Conservation (phyloP, 2,888 invertebrate genomes). For the Lithophane leautieri region DNA sequence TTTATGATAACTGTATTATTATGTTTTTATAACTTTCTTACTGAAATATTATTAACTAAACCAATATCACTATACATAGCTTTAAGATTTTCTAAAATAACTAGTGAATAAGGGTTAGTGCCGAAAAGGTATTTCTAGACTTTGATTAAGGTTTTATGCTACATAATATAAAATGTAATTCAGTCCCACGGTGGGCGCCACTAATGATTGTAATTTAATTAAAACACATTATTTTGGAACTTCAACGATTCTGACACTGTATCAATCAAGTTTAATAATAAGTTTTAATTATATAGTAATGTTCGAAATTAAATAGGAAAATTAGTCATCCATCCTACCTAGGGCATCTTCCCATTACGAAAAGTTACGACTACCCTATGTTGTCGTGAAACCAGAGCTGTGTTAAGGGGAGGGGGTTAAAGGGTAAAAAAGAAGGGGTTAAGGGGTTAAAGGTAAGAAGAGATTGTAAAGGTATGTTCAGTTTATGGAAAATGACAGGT, state of each 20-base stretch:
- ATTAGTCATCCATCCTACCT: not conserved
- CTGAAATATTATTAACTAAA: not conserved
- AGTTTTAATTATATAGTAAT: not conserved
- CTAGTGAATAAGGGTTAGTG: not conserved
- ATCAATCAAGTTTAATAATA: conserved; percentile 36
- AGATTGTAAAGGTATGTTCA: too few species aligned
- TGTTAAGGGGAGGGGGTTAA: too few species aligned
- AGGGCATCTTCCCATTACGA: not conserved
- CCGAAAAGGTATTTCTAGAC: conserved; percentile 25
- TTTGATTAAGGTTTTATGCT: conserved; percentile 17
- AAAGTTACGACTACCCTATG: conserved; percentile 2
- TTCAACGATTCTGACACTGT: conserved; percentile 6
- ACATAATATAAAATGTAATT: conserved; percentile 23
- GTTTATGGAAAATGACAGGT: too few species aligned
- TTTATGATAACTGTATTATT: not conserved
- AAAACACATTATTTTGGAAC: conserved; percentile 28
- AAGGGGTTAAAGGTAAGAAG: too few species aligned
- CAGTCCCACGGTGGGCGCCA: conserved; percentile 62
- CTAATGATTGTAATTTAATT: conserved; percentile 40
- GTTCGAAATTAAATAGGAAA: not conserved
- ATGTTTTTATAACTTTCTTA: not conserved
- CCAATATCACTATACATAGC: too few species aligned
- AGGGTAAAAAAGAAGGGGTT: too few species aligned
- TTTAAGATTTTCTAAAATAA: too few species aligned
- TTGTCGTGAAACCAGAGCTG: not conserved